Percentiles rank a stretch among this genome's conserved stretches.
phyloP scores from a whole-genome alignment of 2,888 invertebrate genomes.

The Lasioglossum malachurum region DNA sequence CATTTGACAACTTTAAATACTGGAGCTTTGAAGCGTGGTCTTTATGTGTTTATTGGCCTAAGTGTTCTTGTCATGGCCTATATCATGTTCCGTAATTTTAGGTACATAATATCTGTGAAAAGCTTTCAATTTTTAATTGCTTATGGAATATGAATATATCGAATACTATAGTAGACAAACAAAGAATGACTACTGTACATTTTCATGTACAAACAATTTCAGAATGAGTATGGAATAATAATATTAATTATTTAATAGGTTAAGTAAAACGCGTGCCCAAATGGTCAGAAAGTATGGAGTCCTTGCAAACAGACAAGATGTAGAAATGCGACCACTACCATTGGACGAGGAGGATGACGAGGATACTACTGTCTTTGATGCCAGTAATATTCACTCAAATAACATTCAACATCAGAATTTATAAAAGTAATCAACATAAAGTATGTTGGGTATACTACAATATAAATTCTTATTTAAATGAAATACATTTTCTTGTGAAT shows the following conservation, averaged over 20 bases:
- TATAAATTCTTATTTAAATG: slow-evolving; percentile 29
- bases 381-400: slow-evolving; percentile 75
- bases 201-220: neutral
- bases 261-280: slow-evolving; percentile 82
- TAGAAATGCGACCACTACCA: slow-evolving; percentile 85
- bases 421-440: slow-evolving; percentile 46
- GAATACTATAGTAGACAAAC: neutral
- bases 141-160: neutral
- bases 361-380: slow-evolving; percentile 84
- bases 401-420: slow-evolving; percentile 70
- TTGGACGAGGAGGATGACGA: slow-evolving; percentile 85
- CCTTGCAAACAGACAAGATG: slow-evolving; percentile 83
- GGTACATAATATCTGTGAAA: slow-evolving; percentile 65
- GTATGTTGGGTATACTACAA: slow-evolving; percentile 19
- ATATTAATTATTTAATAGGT: slow-evolving; percentile 67
- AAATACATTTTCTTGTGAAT: slow-evolving; percentile 24
- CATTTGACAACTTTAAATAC: slow-evolving; percentile 74
- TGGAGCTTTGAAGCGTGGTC: slow-evolving; percentile 82
- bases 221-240: neutral
- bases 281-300: slow-evolving; percentile 85
- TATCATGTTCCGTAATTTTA: slow-evolving; percentile 80
- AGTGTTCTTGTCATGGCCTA: slow-evolving; percentile 81
- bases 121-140: neutral
- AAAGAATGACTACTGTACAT: neutral
- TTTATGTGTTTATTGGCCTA: slow-evolving; percentile 83